phyloP scores from a whole-genome alignment of 2,113 vertebrate species.

The Falcunculus frontatus region DNA sequence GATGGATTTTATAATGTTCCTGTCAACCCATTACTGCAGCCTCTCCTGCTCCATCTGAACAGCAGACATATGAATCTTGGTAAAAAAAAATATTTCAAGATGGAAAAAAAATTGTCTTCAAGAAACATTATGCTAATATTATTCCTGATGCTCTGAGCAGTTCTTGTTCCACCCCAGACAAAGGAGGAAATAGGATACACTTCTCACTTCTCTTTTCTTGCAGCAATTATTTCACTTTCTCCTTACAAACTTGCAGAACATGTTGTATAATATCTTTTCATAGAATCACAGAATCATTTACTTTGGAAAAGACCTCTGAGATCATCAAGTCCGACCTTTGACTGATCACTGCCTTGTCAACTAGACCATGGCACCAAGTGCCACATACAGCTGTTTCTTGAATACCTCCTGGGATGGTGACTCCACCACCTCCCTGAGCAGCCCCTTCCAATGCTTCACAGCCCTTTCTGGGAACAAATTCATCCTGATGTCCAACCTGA shows the following conservation, averaged over 20 bases:
- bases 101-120: neutral
- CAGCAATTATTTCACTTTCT: neutral
- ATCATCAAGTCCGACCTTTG: neutral
- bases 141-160: neutral
- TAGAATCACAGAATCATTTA: neutral
- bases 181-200: neutral
- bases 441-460: neutral
- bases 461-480: neutral
- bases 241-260: neutral
- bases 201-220: neutral
- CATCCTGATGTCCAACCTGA: neutral
- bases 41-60: neutral
- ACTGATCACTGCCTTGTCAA: neutral
- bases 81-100: neutral
- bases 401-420: neutral
- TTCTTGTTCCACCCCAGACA: neutral
- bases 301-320: neutral
- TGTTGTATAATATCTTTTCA: neutral
- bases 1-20: neutral
- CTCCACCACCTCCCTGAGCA: fast-evolving
- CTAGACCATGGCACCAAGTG: neutral
- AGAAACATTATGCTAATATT: neutral
- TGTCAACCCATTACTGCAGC: neutral
- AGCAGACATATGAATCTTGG: neutral
- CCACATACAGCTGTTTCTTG: neutral